A percentile compares a stretch with the other conserved stretches of the same genome.
Evolutionary conservation across 2,888 invertebrate species (phyloP).

Genomic region (Chironomus riparius): DNA sequence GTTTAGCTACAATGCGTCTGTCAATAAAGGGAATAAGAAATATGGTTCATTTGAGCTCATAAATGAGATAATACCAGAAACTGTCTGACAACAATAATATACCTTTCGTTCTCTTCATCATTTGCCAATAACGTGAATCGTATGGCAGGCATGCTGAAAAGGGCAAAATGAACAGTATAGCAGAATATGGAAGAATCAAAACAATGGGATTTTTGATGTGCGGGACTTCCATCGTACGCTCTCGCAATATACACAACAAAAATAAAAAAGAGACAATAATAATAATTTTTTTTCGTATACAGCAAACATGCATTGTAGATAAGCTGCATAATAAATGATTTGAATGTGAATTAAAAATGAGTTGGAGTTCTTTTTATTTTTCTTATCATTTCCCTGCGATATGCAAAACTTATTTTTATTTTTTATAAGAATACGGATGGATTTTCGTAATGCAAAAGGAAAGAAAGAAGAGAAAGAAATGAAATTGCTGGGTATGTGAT

Average conservation of each 20-base stretch:
- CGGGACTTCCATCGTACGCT: slow-evolving; percentile 1
- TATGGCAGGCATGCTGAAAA: too few species aligned
- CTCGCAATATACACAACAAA: background rate
- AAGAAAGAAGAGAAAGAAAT: background rate
- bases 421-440: too few species aligned
- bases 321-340: slow-evolving; percentile 26
- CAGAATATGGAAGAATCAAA: too few species aligned
- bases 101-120: background rate
- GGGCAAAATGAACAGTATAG: too few species aligned
- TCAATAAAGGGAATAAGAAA: slow-evolving; percentile 12
- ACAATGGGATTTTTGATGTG: background rate
- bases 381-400: slow-evolving; percentile 19
- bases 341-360: slow-evolving; percentile 4
- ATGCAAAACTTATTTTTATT: slow-evolving; percentile 13
- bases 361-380: background rate
- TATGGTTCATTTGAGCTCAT: slow-evolving; percentile 20
- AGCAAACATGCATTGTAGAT: slow-evolving; percentile 2
- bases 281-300: slow-evolving; percentile 10
- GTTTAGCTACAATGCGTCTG: slow-evolving; percentile 7
- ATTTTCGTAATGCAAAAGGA: background rate
- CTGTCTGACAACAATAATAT: slow-evolving; percentile 2
- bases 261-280: background rate
- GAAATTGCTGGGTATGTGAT: background rate
- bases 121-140: background rate
- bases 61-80: slow-evolving; percentile 11